These are phyloP conservation scores for Ceratoteleas bidentatus DNA, from an alignment of 1,140 invertebrate species.

Conservation along the genomic window DNA sequence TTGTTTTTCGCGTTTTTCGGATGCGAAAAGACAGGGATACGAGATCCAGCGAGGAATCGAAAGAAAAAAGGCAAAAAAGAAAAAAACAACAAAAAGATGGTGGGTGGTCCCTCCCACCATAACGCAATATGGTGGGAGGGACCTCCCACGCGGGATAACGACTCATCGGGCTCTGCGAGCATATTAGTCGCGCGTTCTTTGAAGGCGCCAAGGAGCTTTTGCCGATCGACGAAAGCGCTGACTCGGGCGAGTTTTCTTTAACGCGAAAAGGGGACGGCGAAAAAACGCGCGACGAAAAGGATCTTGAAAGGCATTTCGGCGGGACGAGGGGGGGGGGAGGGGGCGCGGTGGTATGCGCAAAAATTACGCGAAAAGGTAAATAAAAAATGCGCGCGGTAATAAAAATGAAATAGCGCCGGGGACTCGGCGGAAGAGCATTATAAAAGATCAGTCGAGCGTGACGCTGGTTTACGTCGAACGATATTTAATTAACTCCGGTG, in stretches of 20 bases:
- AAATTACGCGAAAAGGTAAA: constrained; percentile 40
- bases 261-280: constrained; percentile 18
- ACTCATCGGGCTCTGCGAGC: no score
- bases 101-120: no score
- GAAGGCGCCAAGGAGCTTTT: constrained; percentile 57
- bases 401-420: constrained; percentile 49
- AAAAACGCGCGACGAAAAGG: constrained; percentile 6
- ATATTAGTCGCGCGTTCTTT: constrained; percentile 32
- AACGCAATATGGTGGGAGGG: no score
- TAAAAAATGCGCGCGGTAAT: constrained; percentile 37
- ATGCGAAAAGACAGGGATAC: no score
- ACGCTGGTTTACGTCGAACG: constrained; percentile 64
- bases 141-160: no score
- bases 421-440: constrained; percentile 45
- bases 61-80: no score
- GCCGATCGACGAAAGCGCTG: constrained; percentile 53
- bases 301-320: constrained; percentile 21
- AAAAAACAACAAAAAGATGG: no score
- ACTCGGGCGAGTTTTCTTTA: constrained; percentile 47
- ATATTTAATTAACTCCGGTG: constrained; percentile 65
- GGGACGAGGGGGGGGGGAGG: background rate
- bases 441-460: constrained; percentile 61
- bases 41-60: no score
- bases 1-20: no score
- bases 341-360: constrained; percentile 9